Evolutionary conservation across 2,888 invertebrate species (phyloP), one percentile per base, ranked within the genome.

Genomic region (Xestobium rufovillosum): DNA sequence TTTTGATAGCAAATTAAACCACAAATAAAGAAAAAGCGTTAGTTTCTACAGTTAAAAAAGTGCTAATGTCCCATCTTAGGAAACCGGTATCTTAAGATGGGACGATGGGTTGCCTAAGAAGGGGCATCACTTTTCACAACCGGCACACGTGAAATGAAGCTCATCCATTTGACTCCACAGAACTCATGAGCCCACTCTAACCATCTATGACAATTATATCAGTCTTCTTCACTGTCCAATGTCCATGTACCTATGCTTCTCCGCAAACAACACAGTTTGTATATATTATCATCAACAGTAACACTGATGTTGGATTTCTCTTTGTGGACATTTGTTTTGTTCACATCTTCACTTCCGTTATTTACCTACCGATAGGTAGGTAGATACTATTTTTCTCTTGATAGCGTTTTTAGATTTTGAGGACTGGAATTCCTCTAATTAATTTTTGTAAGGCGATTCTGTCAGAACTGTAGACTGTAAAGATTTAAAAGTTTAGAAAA

Each of bases 101-200:
- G 23, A 19, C 23, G n/a, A 6, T 8, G 6, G 6, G 23, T 19
- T n/a, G n/a, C 23, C 23, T n/a, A 19, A 19, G 23, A 19, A 19
- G 6, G 23, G 23, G n/a, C 23, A 19, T 19, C 23, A 19, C 23
- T 8, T 19, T 19, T 19, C 23, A 19, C 23, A 19, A 19, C 6
- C n/a, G 23, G n/a, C 23, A 19, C 23, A 19, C n/a, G 23, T 19
- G 23, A 19, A 19, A 19, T 8, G n/a, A 8, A 8, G 6, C n/a
- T 19, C 23, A n/a, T 19, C 23, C 23, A 19, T n/a, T n/a, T 8
- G n/a, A 19, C 23, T 19, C 23, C 23, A 19, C 23, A 19, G 6
- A 8, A 19, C n/a, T 19, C 23, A n/a, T 19, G 23, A 19, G 23
- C 23, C 23, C 23, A 19, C 23, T n/a, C n/a, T 19, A n/a, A 19